Conservation (phyloP, 2,888 invertebrate genomes). For the Netelia virgata region DNA sequence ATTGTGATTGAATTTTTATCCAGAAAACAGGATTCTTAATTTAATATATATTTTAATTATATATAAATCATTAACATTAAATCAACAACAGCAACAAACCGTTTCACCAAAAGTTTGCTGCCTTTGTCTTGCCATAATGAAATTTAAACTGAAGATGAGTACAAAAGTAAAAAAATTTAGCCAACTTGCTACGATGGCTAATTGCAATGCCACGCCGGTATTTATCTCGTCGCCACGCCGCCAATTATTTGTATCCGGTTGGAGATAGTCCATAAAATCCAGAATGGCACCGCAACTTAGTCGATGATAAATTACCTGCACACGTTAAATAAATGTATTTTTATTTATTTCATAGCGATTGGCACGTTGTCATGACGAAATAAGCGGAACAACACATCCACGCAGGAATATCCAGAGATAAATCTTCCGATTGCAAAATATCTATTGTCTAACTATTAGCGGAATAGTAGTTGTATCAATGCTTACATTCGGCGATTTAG, state of each 20-base stretch:
- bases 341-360: not conserved
- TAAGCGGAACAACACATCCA: not conserved
- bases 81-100: slow-evolving; percentile 75
- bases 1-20: no score
- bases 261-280: slow-evolving; percentile 94
- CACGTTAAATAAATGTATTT: slow-evolving; percentile 22
- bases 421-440: no score
- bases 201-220: slow-evolving; percentile 89
- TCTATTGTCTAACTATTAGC: no score
- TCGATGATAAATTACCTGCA: slow-evolving; percentile 87
- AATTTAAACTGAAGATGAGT: slow-evolving; percentile 85
- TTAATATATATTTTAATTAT: no score
- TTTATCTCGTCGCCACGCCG: slow-evolving; percentile 90
- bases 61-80: not conserved
- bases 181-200: slow-evolving; percentile 89
- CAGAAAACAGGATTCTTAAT: no score
- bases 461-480: no score
- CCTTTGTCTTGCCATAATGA: slow-evolving; percentile 85
- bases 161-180: slow-evolving; percentile 87
- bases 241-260: slow-evolving; percentile 89
- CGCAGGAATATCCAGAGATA: not conserved
- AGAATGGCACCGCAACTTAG: slow-evolving; percentile 91
- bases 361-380: not conserved
- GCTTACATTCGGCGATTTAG: no score
- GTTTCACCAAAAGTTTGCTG: slow-evolving; percentile 72